Conservation (phyloP, 2,888 invertebrate species). For the Caenorhabditis sp. region DNA sequence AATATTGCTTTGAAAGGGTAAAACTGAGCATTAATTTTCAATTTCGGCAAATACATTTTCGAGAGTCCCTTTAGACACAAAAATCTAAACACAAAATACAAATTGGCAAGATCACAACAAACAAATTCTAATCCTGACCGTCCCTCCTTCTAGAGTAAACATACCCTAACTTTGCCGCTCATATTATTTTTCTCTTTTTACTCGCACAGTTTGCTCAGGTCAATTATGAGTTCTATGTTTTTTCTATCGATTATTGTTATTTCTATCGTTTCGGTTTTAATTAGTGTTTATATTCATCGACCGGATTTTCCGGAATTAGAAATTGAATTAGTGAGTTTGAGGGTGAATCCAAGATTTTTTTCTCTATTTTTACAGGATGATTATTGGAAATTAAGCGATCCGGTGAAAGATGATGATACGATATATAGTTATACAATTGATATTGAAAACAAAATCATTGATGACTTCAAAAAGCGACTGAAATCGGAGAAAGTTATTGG, state of each 20-base stretch:
- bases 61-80: no score
- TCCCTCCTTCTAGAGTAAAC: not conserved
- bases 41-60: no score
- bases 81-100: not conserved
- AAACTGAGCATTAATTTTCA: no score
- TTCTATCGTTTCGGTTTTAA: slow-evolving; percentile 20
- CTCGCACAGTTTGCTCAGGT: slow-evolving; percentile 1
- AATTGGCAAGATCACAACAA: not conserved
- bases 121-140: not conserved
- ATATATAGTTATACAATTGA: slow-evolving; percentile 27
- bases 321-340: slow-evolving; percentile 5
- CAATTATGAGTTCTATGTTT: slow-evolving; percentile 32
- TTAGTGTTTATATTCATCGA: slow-evolving; percentile 21
- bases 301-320: slow-evolving; percentile 26
- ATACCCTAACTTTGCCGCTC: not conserved
- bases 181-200: no score
- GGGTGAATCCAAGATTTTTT: no score
- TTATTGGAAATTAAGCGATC: slow-evolving; percentile 31
- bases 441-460: slow-evolving; percentile 11
- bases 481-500: slow-evolving; percentile 13
- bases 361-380: no score
- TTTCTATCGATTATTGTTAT: slow-evolving; percentile 21
- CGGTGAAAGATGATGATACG: slow-evolving; percentile 33
- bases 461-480: slow-evolving; percentile 7
- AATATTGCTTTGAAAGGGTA: no score